phyloP scores from a whole-genome alignment of 2,888 invertebrate species.

The Serripes groenlandicus region DNA sequence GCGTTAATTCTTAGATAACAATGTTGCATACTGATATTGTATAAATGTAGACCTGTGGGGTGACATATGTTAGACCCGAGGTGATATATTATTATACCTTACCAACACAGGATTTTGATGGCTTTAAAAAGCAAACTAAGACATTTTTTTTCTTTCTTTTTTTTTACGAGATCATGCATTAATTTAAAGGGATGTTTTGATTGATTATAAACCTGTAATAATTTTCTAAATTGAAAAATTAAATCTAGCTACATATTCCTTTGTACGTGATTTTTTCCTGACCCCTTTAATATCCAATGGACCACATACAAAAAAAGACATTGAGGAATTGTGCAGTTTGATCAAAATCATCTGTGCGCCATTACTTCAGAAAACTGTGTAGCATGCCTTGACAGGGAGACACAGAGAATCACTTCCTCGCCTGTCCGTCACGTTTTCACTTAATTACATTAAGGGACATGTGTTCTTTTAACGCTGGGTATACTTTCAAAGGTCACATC shows the following conservation, averaged over 20 bases:
- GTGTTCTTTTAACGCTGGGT: no score
- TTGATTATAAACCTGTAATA: not conserved
- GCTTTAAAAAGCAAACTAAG: not conserved
- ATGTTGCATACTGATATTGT: not conserved
- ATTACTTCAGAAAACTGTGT: not conserved
- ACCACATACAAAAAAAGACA: not conserved
- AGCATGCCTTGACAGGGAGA: not conserved
- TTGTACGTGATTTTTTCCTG: not conserved
- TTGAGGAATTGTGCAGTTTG: not conserved
- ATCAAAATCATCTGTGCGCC: not conserved
- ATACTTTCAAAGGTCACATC: no score
- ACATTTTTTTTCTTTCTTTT: not conserved
- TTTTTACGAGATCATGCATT: constrained; percentile 15
- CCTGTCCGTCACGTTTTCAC: no score
- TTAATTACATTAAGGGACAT: no score
- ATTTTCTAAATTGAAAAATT: not conserved
- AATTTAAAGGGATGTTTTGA: not conserved
- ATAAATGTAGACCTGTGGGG: constrained; percentile 73
- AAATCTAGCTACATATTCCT: no score
- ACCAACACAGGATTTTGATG: constrained; percentile 69
- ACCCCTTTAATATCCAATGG: not conserved
- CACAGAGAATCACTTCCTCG: no score
- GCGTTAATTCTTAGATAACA: not conserved
- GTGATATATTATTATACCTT: constrained; percentile 75
- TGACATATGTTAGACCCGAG: constrained; percentile 81